Base-by-base conservation (phyloP, 2,797 vertebrate species). In the Anisognathus igniventris region DNA sequence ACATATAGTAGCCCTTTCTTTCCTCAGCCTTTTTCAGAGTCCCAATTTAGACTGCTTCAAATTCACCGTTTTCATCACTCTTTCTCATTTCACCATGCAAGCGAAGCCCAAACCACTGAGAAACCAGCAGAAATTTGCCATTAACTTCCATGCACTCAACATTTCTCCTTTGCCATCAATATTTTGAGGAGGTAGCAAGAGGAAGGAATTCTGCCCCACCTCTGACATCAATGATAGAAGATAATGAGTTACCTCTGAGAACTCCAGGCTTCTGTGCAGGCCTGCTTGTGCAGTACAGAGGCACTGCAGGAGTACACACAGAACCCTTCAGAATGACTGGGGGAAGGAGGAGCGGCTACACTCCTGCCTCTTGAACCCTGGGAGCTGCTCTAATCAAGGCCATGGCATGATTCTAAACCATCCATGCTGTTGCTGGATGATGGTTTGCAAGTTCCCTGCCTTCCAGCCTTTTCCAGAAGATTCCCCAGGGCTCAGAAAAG, bases 251-350 rank as follows among this genome's bases (percentile, higher is more conserved):
- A 81, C 37, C n/a, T 70, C 57, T 39, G 27, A 60, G 40, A 48
- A 40, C 24, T 23, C n/a, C 35, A 62, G 45, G 21, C 31, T 75
- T 47, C 8, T 19, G 28, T 14, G 53, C 44, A 50, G 54, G 11
- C 19, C 65, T 14, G 1, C 40, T 27, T 17, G 37, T 31, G 54
- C 40, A 81, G 53, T 4, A 15, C n/a, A 68, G 50, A 72, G 6
- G 31, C 21, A 35, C 2, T 40, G 31, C 37, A 71, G n/a, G 22
- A 60, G 14, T 7, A 17, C 40, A n/a, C 3, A 2, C 14, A 44
- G 51, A 54, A 1, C 14, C 35, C 77, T 57, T 4, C 0, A 0
- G 50, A 40, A 42, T 4, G 2, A 31, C 0, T 0, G 0, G 28
- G 20, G 30, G 5, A 54, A 89, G 24, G 10, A 80, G 28, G 1